Evolutionary conservation across 1,140 invertebrate genomes (phyloP), one percentile per base, ranked within the genome.

Genomic region (Drosophila kohkoa): DNA sequence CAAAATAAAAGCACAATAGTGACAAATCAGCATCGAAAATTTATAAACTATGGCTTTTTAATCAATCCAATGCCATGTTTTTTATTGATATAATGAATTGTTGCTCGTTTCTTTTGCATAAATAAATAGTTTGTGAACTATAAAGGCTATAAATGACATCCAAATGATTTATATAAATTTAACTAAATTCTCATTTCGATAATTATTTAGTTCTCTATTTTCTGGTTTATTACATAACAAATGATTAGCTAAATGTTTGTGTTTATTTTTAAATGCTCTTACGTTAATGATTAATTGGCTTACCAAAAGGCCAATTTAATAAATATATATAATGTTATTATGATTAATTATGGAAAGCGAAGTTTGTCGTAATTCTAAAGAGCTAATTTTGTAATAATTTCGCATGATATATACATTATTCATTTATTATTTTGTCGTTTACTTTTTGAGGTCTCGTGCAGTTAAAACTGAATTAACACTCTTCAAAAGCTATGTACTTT

Each of bases 391-490:
- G 41, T n/a, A 13, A 43, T 43, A 43, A n/a, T 43, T 43, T 43
- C 35, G 35, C 2, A 32, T 32, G 32, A 41, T 10, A 41, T 41
- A 3, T 41, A 41, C 8, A 41, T 41, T 41, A 13, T 43, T n/a
- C 11, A 43, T 43, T 13, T 7, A 52, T 52, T 52, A 52, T 32
- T 52, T 11, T 49, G 16, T 49, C 28, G 15, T 52, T 28, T 5
- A 52, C 25, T 52, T 52, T 52, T 11, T 49, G 5, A 7, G 16
- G 16, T n/a, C 49, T 30, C 28, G 25, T 52, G 51, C 28, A 32
- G 51, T 25, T 52, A 32, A 52, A 52, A 52, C 25, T 52, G 51
- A 52, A 52, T 52, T 52, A 52, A 13, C 51, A 13, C 51, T 30
- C 51, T 52, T 52, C 1, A 52, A 25, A 52, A 32, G 11, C 10